Percentiles rank a stretch among this genome's conserved stretches.
These are phyloP conservation scores for Laspeyria flexula DNA, from an alignment of 2,888 invertebrate species.

Conservation along the genomic window DNA sequence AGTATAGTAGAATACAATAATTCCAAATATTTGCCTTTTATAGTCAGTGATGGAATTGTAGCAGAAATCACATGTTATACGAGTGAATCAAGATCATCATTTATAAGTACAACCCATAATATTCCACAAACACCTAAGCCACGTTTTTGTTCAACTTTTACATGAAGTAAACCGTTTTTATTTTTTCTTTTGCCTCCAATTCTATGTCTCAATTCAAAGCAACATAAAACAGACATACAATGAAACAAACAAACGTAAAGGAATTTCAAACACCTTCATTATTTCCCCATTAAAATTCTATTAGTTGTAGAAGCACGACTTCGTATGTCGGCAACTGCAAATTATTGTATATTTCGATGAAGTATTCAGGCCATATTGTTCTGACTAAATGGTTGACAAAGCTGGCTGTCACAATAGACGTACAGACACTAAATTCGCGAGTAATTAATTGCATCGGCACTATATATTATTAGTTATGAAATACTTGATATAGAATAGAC, in stretches of 20 bases:
- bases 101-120: no score
- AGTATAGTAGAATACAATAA: no score
- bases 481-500: not conserved
- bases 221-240: not conserved
- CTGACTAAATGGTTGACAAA: not conserved
- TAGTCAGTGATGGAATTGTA: no score
- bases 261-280: slow-evolving; percentile 7
- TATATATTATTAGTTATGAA: not conserved
- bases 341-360: slow-evolving; percentile 6
- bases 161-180: no score
- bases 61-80: no score
- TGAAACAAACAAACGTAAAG: not conserved
- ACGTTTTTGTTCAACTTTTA: no score
- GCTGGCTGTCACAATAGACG: not conserved
- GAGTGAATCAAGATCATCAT: no score
- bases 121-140: no score
- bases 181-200: no score
- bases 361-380: slow-evolving; percentile 13
- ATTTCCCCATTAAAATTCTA: slow-evolving; percentile 18
- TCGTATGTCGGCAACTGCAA: not conserved
- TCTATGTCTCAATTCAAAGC: no score
- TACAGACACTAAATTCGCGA: not conserved
- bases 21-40: no score
- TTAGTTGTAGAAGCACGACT: slow-evolving; percentile 12
- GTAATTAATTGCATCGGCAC: no score